phyloP scores from a whole-genome alignment of 2,113 vertebrate genomes.

The Brachypteracias leptosomus region DNA sequence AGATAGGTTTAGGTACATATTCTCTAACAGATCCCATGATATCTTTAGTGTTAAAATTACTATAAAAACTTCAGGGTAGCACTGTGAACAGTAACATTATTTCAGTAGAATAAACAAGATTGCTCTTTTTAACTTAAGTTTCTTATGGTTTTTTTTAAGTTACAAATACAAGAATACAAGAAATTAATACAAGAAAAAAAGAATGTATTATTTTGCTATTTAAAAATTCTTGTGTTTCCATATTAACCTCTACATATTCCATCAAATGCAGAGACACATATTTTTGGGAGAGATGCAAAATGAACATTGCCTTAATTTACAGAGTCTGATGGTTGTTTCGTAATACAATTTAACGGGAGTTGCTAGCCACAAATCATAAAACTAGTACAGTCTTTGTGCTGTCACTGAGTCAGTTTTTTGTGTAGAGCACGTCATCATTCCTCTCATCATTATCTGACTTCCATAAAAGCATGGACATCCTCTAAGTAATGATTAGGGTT shows the following conservation, averaged over 20 bases:
- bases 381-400: background rate
- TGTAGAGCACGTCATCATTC: background rate
- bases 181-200: conserved; percentile 2
- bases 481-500: background rate
- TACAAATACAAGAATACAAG: too few relatives aligned
- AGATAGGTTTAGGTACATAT: background rate
- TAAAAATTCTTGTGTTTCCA: background rate
- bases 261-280: background rate
- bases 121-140: background rate
- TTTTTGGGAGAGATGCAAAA: background rate
- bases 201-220: background rate
- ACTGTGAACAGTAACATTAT: background rate
- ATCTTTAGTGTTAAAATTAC: background rate
- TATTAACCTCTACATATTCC: background rate
- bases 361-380: conserved; percentile 8
- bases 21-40: background rate
- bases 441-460: conserved; percentile 8
- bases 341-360: background rate
- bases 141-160: background rate
- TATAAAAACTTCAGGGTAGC: background rate
- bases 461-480: background rate
- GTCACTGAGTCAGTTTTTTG: background rate
- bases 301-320: conserved; percentile 8
- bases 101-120: conserved; percentile 3
- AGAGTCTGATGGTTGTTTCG: background rate